Conservation (phyloP, 2,888 invertebrate species). For the Sphaerophoria taeniata region DNA sequence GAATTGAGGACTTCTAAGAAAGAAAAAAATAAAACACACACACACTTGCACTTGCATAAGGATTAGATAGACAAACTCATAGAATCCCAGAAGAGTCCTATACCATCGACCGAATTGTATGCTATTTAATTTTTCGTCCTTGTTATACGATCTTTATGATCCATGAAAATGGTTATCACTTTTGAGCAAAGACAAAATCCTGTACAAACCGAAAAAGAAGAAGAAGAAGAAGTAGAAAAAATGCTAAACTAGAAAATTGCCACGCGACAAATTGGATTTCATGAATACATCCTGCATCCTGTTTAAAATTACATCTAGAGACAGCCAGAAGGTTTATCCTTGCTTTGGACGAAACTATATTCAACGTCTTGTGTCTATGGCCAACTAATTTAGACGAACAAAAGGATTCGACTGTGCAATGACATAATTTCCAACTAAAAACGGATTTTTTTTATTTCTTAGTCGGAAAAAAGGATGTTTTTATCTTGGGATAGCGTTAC, state of each 20-base stretch:
- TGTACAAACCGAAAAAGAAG: neutral
- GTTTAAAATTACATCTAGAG: conserved; percentile 3
- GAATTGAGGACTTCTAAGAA: conserved; percentile 34
- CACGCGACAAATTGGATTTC: conserved; percentile 74
- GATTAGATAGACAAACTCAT: conserved; percentile 5
- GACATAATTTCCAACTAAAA: conserved; percentile 37
- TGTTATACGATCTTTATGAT: conserved; percentile 72
- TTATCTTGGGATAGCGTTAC: conserved; percentile 55
- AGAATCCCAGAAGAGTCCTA: conserved; percentile 7
- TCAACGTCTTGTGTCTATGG: conserved; percentile 33
- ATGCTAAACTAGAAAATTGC: conserved; percentile 60
- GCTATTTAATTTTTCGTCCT: conserved; percentile 63
- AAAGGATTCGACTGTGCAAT: conserved; percentile 34
- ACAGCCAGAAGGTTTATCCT: neutral
- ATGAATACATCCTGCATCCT: conserved; percentile 42
- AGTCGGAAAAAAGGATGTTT: conserved; percentile 23
- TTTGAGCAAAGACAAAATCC: conserved; percentile 26
- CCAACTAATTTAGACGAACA: conserved; percentile 64
- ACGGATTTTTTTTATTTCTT: conserved; percentile 33
- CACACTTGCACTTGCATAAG: conserved; percentile 37
- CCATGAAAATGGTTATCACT: conserved; percentile 73
- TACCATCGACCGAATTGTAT: conserved; percentile 39
- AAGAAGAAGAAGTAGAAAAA: conserved; percentile 10
- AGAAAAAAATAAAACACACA: conserved; percentile 17
- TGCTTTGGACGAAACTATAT: conserved; percentile 21